Base-by-base conservation (phyloP, 2,113 vertebrate genomes). In the Xenotilapia leptura region DNA sequence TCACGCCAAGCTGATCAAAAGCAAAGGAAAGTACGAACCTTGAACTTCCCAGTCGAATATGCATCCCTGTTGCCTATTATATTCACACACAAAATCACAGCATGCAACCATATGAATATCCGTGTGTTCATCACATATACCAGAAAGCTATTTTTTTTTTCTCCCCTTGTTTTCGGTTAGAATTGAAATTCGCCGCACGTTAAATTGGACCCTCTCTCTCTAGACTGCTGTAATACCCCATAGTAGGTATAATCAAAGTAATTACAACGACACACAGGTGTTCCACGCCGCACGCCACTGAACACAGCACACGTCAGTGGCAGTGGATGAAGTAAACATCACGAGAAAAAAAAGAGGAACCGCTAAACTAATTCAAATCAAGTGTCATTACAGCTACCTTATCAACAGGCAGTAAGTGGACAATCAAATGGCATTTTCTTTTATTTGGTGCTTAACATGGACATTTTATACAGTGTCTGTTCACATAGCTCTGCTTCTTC, bases 211-310 rank as follows among this genome's bases (percentile, higher is more conserved):
- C 81, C 56, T 83, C 87, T 85, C 82, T 89, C 83, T 87, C 83
- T 82, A 90, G 85, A 89, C 91, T 91, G 93, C 88, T 91, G 80
- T 93, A 90, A 92, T 87, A 88, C 68, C 82, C 83, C 91, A 90
- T 91, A 90, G 88, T 89, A 93, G 86, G 93, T 94, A 91, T 93
- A 95, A 95, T 95, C 93, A 95, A 94, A 93, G 95, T 95, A 96
- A 96, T 96, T 96, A 96, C 92, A 91, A 89, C 90, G 93, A 93
- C 90, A 86, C 90, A 94, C 94, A 93, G 91, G 94, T 94, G 93
- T 93, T 94, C 54, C n/a, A 85, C 28, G 73, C 91, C 4, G 84
- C 94, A 94, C 88, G 28, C 92, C 85, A 58, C 88, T 84, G 88
- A 92, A 86, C 90, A 90, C 84, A 51, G 81, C 89, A 45, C 88